phyloP scores from a whole-genome alignment of 2,113 vertebrate species.

The Corynorhinus townsendii region DNA sequence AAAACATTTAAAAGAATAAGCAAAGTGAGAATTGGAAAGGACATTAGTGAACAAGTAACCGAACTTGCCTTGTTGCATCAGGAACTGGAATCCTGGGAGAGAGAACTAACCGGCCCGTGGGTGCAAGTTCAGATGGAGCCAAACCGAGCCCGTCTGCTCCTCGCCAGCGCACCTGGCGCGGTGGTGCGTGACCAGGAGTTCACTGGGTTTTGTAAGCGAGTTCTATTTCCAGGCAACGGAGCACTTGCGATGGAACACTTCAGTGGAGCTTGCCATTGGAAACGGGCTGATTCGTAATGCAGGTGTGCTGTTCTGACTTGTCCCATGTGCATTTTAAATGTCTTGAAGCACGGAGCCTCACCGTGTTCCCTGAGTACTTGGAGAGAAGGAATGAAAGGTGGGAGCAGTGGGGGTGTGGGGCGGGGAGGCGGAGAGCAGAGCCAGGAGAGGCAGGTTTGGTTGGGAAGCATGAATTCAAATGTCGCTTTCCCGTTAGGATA shows the following conservation, averaged over 20 bases:
- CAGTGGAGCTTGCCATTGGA: background rate
- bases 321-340: background rate
- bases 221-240: background rate
- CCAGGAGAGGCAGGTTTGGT: background rate
- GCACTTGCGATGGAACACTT: background rate
- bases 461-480: background rate
- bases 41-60: background rate
- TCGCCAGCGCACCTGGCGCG: background rate
- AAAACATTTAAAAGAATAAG: background rate
- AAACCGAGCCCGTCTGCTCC: background rate
- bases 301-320: background rate
- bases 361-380: background rate
- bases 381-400: background rate
- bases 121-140: background rate
- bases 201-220: background rate
- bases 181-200: background rate
- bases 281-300: too few relatives aligned
- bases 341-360: background rate
- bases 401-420: too few relatives aligned
- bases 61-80: background rate
- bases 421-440: background rate
- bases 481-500: background rate
- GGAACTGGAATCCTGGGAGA: background rate
- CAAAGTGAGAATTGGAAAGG: background rate
- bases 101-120: background rate